Percentiles rank a stretch among this genome's conserved stretches.
phyloP scores from a whole-genome alignment of 1,140 invertebrate species.

The Panagrolaimus sp. region DNA sequence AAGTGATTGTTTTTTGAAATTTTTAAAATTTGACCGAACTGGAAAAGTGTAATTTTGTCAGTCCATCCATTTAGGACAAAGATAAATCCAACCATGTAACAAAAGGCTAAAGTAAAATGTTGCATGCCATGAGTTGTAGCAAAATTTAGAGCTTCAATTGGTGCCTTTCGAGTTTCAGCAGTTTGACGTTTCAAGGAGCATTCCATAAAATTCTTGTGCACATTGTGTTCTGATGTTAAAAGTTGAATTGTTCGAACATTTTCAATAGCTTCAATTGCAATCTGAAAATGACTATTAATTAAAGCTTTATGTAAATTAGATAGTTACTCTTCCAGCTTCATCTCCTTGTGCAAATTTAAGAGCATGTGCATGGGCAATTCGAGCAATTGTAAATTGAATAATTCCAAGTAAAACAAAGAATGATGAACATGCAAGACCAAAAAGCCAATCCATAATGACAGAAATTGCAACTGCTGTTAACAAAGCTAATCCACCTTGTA shows the following conservation, averaged over 20 bases:
- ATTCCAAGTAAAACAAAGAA: conserved; percentile 25
- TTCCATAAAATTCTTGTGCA: conserved; percentile 57
- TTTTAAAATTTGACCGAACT: conserved; percentile 19
- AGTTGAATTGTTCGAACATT: conserved; percentile 74
- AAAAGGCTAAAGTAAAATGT: conserved; percentile 31
- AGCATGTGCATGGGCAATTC: conserved; percentile 17
- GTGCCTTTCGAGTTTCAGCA: conserved; percentile 16
- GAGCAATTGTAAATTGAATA: conserved; percentile 32
- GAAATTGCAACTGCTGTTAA: conserved; percentile 55
- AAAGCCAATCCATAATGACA: conserved; percentile 58
- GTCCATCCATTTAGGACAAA: conserved; percentile 21
- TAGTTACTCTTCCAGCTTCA: conserved; percentile 34
- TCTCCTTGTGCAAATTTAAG: conserved; percentile 30
- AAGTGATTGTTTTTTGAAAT: background rate
- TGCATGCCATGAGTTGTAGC: conserved; percentile 27
- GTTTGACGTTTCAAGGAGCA: conserved; percentile 20
- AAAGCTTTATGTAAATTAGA: background rate
- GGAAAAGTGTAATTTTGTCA: conserved; percentile 31
- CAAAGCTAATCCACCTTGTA: conserved; percentile 60
- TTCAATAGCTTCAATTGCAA: conserved; percentile 73
- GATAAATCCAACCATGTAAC: conserved; percentile 30
- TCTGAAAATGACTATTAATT: conserved; percentile 42
- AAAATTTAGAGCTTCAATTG: conserved; percentile 24
- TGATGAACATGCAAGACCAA: conserved; percentile 58
- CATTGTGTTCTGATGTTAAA: conserved; percentile 67